Evolutionary conservation across 2,888 invertebrate genomes (phyloP).

Genomic region (Apamea monoglypha): DNA sequence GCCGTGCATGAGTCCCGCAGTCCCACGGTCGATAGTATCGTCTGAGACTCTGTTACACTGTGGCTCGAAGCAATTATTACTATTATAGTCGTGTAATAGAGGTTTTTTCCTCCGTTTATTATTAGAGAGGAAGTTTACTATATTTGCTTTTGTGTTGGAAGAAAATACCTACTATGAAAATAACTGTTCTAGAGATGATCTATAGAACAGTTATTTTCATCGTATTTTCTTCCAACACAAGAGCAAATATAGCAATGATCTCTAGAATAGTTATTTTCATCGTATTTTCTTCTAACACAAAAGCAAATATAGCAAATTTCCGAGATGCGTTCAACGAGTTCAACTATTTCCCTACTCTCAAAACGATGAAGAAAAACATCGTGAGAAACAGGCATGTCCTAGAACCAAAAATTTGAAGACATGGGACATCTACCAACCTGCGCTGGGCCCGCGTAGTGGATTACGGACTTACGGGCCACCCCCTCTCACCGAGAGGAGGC

Average conservation of each 20-base stretch:
- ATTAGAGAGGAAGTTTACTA: slow-evolving; percentile 42
- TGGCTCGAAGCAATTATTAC: slow-evolving; percentile 40
- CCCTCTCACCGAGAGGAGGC: background rate
- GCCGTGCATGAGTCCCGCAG: slow-evolving; percentile 75
- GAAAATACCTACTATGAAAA: slow-evolving; percentile 30
- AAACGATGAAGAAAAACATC: background rate
- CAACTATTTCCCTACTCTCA: too few relatives aligned
- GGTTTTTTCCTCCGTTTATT: slow-evolving; percentile 51
- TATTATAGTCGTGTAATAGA: slow-evolving; percentile 39
- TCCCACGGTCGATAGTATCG: slow-evolving; percentile 80
- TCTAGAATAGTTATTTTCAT: too few relatives aligned
- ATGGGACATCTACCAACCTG: background rate
- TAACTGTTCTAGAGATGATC: background rate
- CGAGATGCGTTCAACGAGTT: background rate
- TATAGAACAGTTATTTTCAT: too few relatives aligned
- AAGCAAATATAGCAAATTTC: too few relatives aligned
- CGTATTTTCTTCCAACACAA: too few relatives aligned
- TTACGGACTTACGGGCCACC: too few relatives aligned
- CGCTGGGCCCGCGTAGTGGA: background rate
- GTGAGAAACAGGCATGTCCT: background rate
- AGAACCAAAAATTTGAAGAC: background rate
- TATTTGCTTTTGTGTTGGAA: slow-evolving; percentile 30
- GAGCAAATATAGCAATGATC: too few relatives aligned
- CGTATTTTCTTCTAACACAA: too few relatives aligned
- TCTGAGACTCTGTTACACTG: slow-evolving; percentile 49